A percentile compares a stretch with the other conserved stretches of the same genome.
These are phyloP conservation scores for Halcyon malimbica DNA, from an alignment of 2,113 vertebrate genomes.

Conservation along the genomic window DNA sequence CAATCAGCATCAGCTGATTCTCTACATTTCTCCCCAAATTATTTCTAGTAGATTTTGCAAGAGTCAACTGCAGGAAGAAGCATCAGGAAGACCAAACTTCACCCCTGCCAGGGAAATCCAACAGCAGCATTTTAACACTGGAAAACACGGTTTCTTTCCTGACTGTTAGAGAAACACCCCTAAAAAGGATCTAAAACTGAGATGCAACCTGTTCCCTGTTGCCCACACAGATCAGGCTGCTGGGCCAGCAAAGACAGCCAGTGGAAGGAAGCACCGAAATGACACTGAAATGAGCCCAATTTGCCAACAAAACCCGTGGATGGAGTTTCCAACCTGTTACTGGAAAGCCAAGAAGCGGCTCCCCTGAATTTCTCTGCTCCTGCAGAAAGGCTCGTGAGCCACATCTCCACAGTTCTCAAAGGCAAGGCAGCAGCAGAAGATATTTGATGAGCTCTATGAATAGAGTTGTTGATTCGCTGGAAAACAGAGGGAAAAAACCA, in stretches of 20 bases:
- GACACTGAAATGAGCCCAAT: background rate
- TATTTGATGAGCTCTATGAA: background rate
- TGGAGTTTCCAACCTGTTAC: background rate
- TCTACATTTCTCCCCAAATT: background rate
- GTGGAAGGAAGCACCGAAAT: background rate
- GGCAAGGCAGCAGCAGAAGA: background rate
- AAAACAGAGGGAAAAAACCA: background rate
- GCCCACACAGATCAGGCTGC: background rate
- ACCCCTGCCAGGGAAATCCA: background rate
- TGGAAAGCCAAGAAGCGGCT: background rate
- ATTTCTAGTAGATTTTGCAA: background rate
- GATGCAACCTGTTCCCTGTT: background rate
- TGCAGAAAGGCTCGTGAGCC: background rate
- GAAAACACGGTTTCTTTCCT: background rate
- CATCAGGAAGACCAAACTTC: background rate
- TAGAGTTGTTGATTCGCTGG: constrained; percentile 1
- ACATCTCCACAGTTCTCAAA: rapidly evolving
- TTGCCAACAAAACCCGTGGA: background rate
- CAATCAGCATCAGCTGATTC: background rate
- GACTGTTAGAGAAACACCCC: background rate
- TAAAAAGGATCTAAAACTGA: background rate
- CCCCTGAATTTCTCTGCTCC: background rate
- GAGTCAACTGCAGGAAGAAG: background rate
- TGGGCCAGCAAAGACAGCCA: background rate
- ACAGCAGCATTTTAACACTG: background rate